These are phyloP conservation scores for Phalacrocorax carbo DNA, from an alignment of 2,113 vertebrate genomes.

Conservation along the genomic window DNA sequence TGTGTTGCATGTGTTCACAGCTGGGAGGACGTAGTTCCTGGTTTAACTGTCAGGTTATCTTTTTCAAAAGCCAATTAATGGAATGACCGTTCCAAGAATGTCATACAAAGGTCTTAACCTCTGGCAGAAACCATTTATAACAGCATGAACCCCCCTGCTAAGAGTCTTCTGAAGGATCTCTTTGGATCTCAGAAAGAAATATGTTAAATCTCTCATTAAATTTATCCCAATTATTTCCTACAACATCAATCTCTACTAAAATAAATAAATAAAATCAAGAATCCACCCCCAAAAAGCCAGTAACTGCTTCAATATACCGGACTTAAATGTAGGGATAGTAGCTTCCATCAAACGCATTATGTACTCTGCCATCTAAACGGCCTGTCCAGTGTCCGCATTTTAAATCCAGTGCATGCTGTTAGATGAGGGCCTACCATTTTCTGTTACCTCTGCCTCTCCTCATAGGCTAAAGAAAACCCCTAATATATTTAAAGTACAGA, in stretches of 20 bases:
- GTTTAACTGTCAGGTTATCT: neutral
- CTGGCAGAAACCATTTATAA: neutral
- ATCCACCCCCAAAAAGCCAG: neutral
- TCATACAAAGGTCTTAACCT: neutral
- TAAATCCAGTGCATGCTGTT: neutral
- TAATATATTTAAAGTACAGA: neutral
- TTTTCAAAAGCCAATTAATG: neutral
- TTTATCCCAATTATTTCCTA: neutral
- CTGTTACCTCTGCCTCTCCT: neutral
- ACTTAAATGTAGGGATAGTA: neutral
- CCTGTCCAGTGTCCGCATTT: neutral
- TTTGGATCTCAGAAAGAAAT: neutral
- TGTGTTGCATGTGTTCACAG: neutral
- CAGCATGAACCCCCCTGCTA: neutral
- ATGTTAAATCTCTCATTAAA: neutral
- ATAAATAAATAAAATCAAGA: neutral
- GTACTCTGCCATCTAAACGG: neutral
- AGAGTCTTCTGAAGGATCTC: neutral
- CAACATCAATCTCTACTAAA: neutral
- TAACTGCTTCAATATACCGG: neutral
- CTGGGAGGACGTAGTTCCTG: neutral
- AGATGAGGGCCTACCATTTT: neutral
- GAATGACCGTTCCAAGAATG: neutral
- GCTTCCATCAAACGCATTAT: neutral
- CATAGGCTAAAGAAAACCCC: neutral